A percentile compares a stretch with the other conserved stretches of the same genome.
Evolutionary conservation across 2,113 vertebrate species (phyloP).

Genomic region (Sphyrna mokarran): DNA sequence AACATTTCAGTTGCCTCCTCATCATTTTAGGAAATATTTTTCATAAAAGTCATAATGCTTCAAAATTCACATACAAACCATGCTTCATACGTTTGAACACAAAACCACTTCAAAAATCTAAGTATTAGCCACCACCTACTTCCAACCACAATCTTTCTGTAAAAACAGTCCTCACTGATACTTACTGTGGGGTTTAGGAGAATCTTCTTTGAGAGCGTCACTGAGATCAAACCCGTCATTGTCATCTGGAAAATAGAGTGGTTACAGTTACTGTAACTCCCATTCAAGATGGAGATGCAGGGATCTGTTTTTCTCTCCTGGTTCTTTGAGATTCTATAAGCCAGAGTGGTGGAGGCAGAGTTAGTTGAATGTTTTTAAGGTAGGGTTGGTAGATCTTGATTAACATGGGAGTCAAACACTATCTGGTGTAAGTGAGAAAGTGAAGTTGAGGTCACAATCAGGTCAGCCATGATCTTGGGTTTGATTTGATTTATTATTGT

Average conservation of each 20-base stretch:
- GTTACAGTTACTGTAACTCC: background rate
- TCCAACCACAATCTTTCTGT: background rate
- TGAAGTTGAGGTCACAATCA: too few relatives aligned
- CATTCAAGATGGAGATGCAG: too few relatives aligned
- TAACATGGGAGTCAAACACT: too few relatives aligned
- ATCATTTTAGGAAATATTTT: background rate
- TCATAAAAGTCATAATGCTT: background rate
- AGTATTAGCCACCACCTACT: background rate
- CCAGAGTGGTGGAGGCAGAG: too few relatives aligned
- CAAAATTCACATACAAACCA: background rate
- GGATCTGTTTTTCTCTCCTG: too few relatives aligned
- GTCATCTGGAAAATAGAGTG: background rate
- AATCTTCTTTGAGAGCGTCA: background rate
- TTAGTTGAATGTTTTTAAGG: too few relatives aligned
- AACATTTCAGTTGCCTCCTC: background rate
- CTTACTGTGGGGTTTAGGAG: background rate
- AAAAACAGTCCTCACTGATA: background rate
- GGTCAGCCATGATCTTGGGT: too few relatives aligned
- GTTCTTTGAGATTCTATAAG: too few relatives aligned
- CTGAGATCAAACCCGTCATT: background rate
- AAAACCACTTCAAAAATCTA: background rate
- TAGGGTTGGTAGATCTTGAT: too few relatives aligned
- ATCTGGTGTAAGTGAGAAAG: too few relatives aligned
- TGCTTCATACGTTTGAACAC: background rate
- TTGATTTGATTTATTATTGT: too few relatives aligned